Evolutionary conservation across 2,888 invertebrate species (phyloP).

Genomic region (Blastobasis adustella): DNA sequence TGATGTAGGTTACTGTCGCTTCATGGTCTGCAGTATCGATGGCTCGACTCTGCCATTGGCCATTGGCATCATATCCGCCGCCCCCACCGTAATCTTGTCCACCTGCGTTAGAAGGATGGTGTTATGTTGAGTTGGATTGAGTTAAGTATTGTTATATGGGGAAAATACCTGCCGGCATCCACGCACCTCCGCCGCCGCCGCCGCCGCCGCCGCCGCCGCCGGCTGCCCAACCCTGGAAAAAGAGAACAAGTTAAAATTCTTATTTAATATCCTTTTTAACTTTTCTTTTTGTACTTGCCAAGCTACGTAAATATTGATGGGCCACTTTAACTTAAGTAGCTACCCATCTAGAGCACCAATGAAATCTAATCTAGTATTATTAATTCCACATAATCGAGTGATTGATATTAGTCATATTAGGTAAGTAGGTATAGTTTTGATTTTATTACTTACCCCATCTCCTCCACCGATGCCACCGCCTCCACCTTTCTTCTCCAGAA

Average conservation of each 20-base stretch:
- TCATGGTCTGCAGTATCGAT: slow-evolving; percentile 32
- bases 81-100: slow-evolving; percentile 57
- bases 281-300: no score
- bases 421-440: background rate
- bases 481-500: slow-evolving; percentile 56
- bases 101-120: slow-evolving; percentile 33
- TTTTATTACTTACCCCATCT: slow-evolving; percentile 19
- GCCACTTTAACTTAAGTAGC: no score
- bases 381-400: no score
- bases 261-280: no score
- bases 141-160: background rate
- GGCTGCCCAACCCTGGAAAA: slow-evolving; percentile 61
- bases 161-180: slow-evolving; percentile 62
- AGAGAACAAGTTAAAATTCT: background rate
- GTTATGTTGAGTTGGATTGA: no score
- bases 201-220: slow-evolving; percentile 57
- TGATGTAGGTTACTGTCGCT: slow-evolving; percentile 36
- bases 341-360: no score
- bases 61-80: slow-evolving; percentile 61
- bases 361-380: no score
- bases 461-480: slow-evolving; percentile 35
- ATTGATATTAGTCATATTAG: no score
- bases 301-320: no score
- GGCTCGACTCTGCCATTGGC: slow-evolving; percentile 65
- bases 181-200: slow-evolving; percentile 58